These are phyloP conservation scores for Glandiceps talaboti DNA, from an alignment of 53 echinoderm and acorn worm genomes.

Conservation along the genomic window DNA sequence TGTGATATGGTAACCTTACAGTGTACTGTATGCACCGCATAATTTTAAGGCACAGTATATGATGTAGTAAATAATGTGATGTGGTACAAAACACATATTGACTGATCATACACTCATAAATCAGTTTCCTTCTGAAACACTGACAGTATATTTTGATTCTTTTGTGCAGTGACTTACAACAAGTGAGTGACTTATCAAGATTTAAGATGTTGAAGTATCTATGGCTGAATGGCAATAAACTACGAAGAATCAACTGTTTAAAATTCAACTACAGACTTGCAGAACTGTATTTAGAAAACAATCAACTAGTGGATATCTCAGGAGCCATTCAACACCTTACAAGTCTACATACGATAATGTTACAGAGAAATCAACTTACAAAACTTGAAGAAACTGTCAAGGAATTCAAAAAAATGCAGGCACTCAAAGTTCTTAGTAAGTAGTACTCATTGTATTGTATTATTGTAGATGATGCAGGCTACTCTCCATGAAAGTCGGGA, in stretches of 20 bases:
- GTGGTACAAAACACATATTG: too few relatives aligned
- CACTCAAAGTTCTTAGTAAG: slow-evolving; percentile 73
- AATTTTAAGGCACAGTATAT: too few relatives aligned
- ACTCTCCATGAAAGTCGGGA: too few relatives aligned
- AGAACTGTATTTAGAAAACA: slow-evolving; percentile 67
- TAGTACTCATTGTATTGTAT: background rate
- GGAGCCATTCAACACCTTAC: slow-evolving; percentile 56
- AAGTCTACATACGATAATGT: slow-evolving; percentile 63
- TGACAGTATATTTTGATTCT: too few relatives aligned
- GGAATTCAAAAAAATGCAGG: slow-evolving; percentile 80
- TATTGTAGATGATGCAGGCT: background rate
- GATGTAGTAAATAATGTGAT: too few relatives aligned
- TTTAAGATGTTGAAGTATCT: slow-evolving; percentile 52
- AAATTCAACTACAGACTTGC: slow-evolving; percentile 55
- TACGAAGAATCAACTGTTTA: slow-evolving; percentile 43
- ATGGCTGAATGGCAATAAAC: slow-evolving; percentile 80
- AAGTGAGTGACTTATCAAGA: slow-evolving; percentile 27
- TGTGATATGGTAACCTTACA: too few relatives aligned
- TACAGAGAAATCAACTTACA: slow-evolving; percentile 84
- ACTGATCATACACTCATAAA: too few relatives aligned
- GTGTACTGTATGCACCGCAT: too few relatives aligned
- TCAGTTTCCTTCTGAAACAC: too few relatives aligned
- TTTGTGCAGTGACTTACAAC: slow-evolving; percentile 40
- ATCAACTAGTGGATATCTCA: slow-evolving; percentile 59
- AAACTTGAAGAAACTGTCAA: slow-evolving; percentile 62